Evolutionary conservation across 2,113 vertebrate genomes (phyloP), one percentile per base, ranked within the genome.

Genomic region (Atherinomorus stipes): DNA sequence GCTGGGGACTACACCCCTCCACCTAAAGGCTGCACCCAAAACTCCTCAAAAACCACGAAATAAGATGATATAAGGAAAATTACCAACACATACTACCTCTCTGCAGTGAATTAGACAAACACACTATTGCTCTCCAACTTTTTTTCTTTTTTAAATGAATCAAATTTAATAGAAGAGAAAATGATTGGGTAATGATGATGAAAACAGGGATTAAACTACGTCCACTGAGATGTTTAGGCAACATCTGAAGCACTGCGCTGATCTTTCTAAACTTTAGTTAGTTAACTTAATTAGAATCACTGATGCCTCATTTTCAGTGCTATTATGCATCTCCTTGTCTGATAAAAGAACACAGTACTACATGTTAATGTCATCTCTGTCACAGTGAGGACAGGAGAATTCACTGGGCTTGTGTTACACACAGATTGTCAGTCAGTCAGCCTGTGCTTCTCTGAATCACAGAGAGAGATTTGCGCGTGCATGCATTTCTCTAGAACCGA

Each of bases 381-480:
- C 74, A 64, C 54, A 54, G 69, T 37, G 70, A 81, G 54, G 71
- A 64, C 56, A 42, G 51, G 47, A 69, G 44, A 65, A 71, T 62
- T 78, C 45, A 70, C 53, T 68, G 64, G 62, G 52, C 50, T 63
- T 59, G 65, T 73, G 68, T 78, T 50, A 70, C 71, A 75, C 62
- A 44, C 64, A 12, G 73, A 85, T 73, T 61, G 73, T 74, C 80
- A n/a, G 26, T 78, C 64, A 54, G 70, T 71, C 64, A 16, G 86
- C 83, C 71, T 54, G 68, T 78, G 74, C 47, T 23, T 75, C 56
- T 64, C 73, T 78, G 65, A 76, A 68, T 88, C 88, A 79, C 84
- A 84, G 25, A 45, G 59, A 34, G 54, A 51, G 45, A 49, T 52
- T 45, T 64, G 38, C 25, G 54, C 65, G 62, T 68, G 75, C 42